A percentile compares a stretch with the other conserved stretches of the same genome.
phyloP scores from a whole-genome alignment of 2,113 vertebrate genomes.

The Crotalus tigris region DNA sequence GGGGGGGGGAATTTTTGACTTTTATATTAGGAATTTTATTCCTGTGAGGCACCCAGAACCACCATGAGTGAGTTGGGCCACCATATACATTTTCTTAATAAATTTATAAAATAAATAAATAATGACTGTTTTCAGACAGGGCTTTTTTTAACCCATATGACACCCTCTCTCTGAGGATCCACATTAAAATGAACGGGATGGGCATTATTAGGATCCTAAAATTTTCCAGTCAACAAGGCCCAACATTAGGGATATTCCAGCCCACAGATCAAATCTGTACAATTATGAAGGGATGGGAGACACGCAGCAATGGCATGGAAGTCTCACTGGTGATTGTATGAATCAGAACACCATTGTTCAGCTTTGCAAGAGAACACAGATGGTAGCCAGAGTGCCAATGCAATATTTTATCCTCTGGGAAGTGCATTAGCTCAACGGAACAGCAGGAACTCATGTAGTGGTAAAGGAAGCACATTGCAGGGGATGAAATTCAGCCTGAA shows the following conservation, averaged over 20 bases:
- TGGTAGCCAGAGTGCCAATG: rapidly evolving
- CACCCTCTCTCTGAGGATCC: background rate
- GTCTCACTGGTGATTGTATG: background rate
- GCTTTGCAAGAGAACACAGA: constrained; percentile 7
- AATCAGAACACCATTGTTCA: constrained; percentile 9
- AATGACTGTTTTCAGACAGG: background rate
- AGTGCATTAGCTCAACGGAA: background rate
- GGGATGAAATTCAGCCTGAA: background rate
- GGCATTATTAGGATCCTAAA: background rate
- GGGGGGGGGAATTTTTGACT: no score
- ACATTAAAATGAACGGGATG: background rate
- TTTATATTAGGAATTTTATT: no score
- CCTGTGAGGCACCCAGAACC: no score
- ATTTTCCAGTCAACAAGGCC: background rate
- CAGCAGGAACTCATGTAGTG: background rate
- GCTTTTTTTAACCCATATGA: background rate
- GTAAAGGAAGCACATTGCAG: background rate
- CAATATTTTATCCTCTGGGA: background rate
- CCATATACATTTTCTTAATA: no score
- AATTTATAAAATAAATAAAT: no score
- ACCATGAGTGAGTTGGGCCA: no score
- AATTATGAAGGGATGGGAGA: background rate
- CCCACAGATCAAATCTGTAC: background rate
- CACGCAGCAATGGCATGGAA: background rate
- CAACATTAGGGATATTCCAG: background rate